Conservation (phyloP, 2,113 vertebrate genomes). For the Gallinago jamesoni region DNA sequence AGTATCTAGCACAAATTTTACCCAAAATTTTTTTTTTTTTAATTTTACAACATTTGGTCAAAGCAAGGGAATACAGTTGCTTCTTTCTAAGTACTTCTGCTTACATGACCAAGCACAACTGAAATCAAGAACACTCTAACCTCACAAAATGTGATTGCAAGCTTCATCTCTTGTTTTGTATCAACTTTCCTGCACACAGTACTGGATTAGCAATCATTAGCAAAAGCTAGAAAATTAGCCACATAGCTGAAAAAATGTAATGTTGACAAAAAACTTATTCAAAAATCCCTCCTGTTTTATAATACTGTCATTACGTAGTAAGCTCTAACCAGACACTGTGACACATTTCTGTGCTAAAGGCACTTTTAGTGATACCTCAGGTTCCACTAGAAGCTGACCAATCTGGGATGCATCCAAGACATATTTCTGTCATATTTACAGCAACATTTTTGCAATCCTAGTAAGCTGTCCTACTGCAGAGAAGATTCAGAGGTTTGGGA, state of each 20-base stretch:
- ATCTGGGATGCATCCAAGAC: background rate
- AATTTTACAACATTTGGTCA: background rate
- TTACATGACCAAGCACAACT: background rate
- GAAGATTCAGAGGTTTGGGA: background rate
- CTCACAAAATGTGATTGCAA: background rate
- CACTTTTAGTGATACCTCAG: background rate
- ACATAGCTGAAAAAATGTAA: background rate
- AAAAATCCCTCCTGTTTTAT: background rate
- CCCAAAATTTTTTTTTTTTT: background rate
- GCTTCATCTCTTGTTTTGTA: background rate
- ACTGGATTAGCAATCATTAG: background rate
- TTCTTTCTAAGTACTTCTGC: background rate
- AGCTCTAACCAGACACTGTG: background rate
- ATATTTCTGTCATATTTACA: background rate
- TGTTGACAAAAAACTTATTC: background rate
- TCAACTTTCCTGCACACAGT: background rate
- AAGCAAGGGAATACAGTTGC: background rate
- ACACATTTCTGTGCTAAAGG: background rate
- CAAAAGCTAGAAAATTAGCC: background rate
- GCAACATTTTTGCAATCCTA: background rate
- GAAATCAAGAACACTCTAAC: background rate
- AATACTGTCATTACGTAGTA: background rate
- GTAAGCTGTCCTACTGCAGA: background rate
- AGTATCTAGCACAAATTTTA: background rate
- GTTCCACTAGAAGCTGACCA: background rate